phyloP scores from a whole-genome alignment of 1,140 invertebrate genomes.

The Drosophila pallidifrons region DNA sequence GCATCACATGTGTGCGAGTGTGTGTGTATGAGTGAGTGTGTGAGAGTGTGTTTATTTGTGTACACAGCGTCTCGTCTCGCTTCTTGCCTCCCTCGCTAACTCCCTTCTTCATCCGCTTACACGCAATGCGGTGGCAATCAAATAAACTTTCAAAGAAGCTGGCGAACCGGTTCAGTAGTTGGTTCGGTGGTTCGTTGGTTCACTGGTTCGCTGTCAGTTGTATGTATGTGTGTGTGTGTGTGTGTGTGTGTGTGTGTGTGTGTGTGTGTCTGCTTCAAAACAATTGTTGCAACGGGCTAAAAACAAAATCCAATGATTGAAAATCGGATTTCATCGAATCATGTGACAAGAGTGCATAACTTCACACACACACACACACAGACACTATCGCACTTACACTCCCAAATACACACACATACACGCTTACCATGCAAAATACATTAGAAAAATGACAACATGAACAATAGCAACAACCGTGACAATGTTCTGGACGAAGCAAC shows the following conservation, averaged over 20 bases:
- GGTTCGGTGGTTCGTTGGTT: not conserved
- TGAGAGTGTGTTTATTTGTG: not conserved
- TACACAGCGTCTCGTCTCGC: not conserved
- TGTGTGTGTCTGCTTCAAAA: not conserved
- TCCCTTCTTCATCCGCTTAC: not conserved
- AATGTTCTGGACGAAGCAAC: slow-evolving; percentile 23
- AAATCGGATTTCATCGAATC: slow-evolving; percentile 57
- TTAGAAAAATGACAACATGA: slow-evolving; percentile 28
- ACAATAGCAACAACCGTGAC: slow-evolving; percentile 25
- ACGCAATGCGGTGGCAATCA: slow-evolving; percentile 21
- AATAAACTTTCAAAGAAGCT: slow-evolving; percentile 39
- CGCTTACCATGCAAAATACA: slow-evolving; percentile 7
- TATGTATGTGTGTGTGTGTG: not conserved
- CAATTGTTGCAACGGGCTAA: slow-evolving; percentile 36
- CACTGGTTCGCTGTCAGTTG: not conserved
- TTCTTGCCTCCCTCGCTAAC: not conserved
- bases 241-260: not conserved
- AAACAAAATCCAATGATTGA: slow-evolving; percentile 70
- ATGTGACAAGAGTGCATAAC: slow-evolving; percentile 48
- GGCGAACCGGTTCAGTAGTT: not conserved
- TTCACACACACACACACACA: slow-evolving; percentile 19
- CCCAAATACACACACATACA: not conserved
- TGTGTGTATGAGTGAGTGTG: too few relatives aligned
- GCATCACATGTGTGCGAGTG: not conserved
- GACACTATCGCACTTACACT: not conserved